Evolutionary conservation across 1,140 invertebrate genomes (phyloP), one percentile per base, ranked within the genome.

Genomic region (Ericerus pela): DNA sequence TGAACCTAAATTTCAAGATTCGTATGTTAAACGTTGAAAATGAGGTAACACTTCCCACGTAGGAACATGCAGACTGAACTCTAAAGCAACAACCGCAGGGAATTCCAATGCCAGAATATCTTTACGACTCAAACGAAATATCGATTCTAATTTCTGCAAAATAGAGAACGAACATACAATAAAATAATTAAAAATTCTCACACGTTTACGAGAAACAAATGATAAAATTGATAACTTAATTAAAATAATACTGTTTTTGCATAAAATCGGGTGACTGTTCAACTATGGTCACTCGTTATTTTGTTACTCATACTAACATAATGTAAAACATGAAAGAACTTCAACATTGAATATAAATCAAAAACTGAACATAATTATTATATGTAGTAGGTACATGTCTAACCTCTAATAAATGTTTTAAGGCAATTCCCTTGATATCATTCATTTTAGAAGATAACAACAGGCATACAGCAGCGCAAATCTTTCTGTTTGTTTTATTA

Each of bases 371-470:
- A 51, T 20, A 4, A 4, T 24, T 20, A 20, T 20, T 8, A 8
- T 4, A 5, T 18, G 20, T 22, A 31, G 24, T 33, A 16, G 11
- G 1, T 33, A 27, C 27, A 38, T 59, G 57, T 55, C 60, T 68
- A 75, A 90, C 87, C 78, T 95, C 89, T 54, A 96, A 85, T 16
- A 97, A 72, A 52, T 79, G 76, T 67, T 86, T 87, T 33, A 96
- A 73, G 36, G 79, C 75, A 62, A 87, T 83, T 31, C 92, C 90
- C 72, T 96, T 96, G 22, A 94, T 83, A 67, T 98, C 94, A 69
- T 96, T 97, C 57, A 98, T 76, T 72, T 98, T 98, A 31, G 93
- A 91, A 29, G 91, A 89, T 2, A 98, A 72, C 14, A 97, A 71
- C 37, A 98, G 74, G 72, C 92, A 95, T 24, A 92, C 92, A 51